Evolutionary conservation across 2,888 invertebrate species (phyloP).

Genomic region (Ditylenchus weischeri): DNA sequence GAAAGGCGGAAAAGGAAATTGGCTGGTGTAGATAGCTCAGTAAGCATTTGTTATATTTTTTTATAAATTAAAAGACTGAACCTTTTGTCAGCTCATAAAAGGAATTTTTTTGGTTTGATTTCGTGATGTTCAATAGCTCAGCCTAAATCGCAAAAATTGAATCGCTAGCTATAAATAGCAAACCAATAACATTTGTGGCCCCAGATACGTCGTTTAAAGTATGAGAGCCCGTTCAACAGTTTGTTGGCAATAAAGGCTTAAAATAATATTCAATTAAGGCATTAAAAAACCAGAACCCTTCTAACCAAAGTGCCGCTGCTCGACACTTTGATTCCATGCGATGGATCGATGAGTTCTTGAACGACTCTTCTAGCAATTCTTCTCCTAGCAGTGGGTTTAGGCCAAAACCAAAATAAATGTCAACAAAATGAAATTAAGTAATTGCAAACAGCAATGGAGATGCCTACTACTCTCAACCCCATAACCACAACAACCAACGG

Average conservation of each 20-base stretch:
- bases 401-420: background rate
- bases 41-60: background rate
- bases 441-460: background rate
- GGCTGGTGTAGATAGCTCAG: background rate
- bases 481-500: background rate
- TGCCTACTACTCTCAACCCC: background rate
- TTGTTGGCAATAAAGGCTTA: too few species aligned
- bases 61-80: too few species aligned
- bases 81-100: too few species aligned
- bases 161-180: background rate
- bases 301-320: constrained; percentile 15
- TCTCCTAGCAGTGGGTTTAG: background rate
- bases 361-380: constrained; percentile 7
- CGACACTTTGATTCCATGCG: constrained; percentile 24
- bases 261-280: background rate
- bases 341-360: constrained; percentile 22
- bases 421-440: background rate
- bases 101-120: too few species aligned
- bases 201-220: too few species aligned
- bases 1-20: constrained; percentile 23
- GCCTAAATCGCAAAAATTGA: background rate
- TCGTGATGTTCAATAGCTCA: background rate
- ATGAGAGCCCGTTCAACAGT: too few species aligned
- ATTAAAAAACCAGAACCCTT: constrained; percentile 1
- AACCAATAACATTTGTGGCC: too few species aligned